Base-by-base conservation (phyloP, 2,113 vertebrate genomes). In the Nycticebus coucang region DNA sequence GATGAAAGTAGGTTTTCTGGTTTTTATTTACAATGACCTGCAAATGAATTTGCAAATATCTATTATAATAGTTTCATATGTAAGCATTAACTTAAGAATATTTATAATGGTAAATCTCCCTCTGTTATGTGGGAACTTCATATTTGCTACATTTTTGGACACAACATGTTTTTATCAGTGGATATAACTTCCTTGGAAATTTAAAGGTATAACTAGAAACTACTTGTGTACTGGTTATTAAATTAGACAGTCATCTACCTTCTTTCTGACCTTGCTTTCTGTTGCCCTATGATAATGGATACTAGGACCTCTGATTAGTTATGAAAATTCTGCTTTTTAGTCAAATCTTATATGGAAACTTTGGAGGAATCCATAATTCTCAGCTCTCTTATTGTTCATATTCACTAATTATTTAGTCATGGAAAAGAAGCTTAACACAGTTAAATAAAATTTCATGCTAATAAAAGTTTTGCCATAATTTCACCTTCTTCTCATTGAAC, bases 11-110 rank as follows among this genome's bases (percentile, higher is more conserved):
- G 41, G 10, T 60, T 94, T 96, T 85, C 69, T 89, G 55, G 17
- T 33, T 71, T 94, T 94, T 92, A 59, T 72, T 96, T 92, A 87
- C 79, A 92, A 45, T 95, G 41, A 88, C 41, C 12, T 68, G 57
- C 88, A 93, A 94, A 94, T 88, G 80, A 88, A 72, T 87, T 77
- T 94, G 72, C 26, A 86, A 22, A 83, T 64, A 19, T 60, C 37
- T 92, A 7, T 30, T 90, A 50, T 50, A 50, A 50, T 50, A n/a
- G 30, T 85, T 96, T 74, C 45, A 21, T 85, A 53, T 7, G 19
- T 5, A 81, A 50, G 4, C 17, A 93, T 86, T 66, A 87, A 62
- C n/a, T 80, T 86, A 45, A 68, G 30, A 68, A 50, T 88, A 57
- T 88, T 91, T 85, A 37, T 94, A 83, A 74, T 86, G 41, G 69